Evolutionary conservation across 2,797 vertebrate species (phyloP), one percentile per base, ranked within the genome.

Genomic region (Gila robusta): DNA sequence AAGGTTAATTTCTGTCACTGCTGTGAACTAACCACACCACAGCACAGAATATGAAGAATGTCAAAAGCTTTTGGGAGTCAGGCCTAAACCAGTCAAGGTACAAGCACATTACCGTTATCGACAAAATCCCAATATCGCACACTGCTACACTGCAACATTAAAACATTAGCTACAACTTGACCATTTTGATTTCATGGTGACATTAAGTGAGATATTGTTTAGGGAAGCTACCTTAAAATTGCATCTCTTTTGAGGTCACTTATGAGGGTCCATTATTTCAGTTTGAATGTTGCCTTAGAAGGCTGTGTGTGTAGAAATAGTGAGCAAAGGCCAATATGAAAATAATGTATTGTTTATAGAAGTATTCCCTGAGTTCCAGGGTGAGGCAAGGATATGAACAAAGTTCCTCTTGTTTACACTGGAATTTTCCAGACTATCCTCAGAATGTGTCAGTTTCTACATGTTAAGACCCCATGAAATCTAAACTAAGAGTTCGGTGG

Each of bases 341-440:
- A 87, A 41, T 54, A 35, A 67, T n/a, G 19, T 23, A 8, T 7
- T 74, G 79, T 82, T 82, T 83, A 70, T n/a, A 67, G 28, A 81
- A 74, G 80, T 82, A 41, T 28, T 66, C 44, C 56, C 64, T 49
- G n/a, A 70, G 69, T n/a, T 87, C 32, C 56, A 84, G 26, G 76
- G 56, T 16, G 69, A 82, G 81, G 44, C 72, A 49, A 32, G 52
- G 66, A 78, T 26, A 66, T 79, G 64, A 87, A 62, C n/a, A 82
- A 64, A 64, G 54, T 78, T 83, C 71, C 47, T 73, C 37, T 10
- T 35, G 54, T 66, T 83, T 79, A 70, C 23, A 44, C 19, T 2
- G 39, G 8, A 70, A 6, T 19, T 64, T 77, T 64, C 39, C 37
- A 82, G 39, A n/a, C 21, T 54, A 2, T 77, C 32, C 49, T 77